A percentile compares a stretch with the other conserved stretches of the same genome.
phyloP scores from a whole-genome alignment of 2,113 vertebrate genomes.

The Saimiri boliviensis region DNA sequence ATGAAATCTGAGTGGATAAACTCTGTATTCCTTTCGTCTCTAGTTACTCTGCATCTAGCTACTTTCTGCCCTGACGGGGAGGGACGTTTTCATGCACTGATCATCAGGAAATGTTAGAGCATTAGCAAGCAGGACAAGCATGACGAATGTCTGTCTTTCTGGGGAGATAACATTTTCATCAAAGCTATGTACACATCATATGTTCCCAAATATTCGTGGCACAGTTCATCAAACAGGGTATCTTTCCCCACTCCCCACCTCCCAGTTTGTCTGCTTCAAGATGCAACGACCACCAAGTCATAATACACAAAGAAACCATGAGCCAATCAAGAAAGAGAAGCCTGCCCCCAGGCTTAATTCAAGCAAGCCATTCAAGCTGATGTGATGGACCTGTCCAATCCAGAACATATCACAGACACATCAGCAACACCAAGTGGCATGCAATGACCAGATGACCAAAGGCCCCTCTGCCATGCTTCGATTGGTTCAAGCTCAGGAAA shows the following conservation, averaged over 20 bases:
- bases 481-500: conserved; percentile 69
- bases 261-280: conserved; percentile 44
- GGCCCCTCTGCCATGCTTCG: conserved; percentile 84
- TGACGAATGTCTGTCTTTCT: conserved; percentile 51
- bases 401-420: conserved; percentile 81
- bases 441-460: conserved; percentile 86
- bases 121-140: conserved; percentile 72
- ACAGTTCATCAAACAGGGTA: conserved; percentile 22
- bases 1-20: neutral
- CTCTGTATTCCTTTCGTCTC: neutral
- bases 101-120: conserved; percentile 42
- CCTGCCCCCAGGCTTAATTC: conserved; percentile 83
- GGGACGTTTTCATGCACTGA: conserved; percentile 54
- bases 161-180: conserved; percentile 13
- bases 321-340: conserved; percentile 80
- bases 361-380: conserved; percentile 89
- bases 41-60: neutral
- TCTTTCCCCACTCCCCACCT: neutral
- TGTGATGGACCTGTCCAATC: conserved; percentile 84
- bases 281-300: conserved; percentile 83
- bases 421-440: conserved; percentile 85
- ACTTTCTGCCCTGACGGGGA: neutral
- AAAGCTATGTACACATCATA: conserved; percentile 33
- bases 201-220: conserved; percentile 30
- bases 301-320: conserved; percentile 81